Evolutionary conservation across 2,888 invertebrate genomes (phyloP).

Genomic region (Syritta pipiens): DNA sequence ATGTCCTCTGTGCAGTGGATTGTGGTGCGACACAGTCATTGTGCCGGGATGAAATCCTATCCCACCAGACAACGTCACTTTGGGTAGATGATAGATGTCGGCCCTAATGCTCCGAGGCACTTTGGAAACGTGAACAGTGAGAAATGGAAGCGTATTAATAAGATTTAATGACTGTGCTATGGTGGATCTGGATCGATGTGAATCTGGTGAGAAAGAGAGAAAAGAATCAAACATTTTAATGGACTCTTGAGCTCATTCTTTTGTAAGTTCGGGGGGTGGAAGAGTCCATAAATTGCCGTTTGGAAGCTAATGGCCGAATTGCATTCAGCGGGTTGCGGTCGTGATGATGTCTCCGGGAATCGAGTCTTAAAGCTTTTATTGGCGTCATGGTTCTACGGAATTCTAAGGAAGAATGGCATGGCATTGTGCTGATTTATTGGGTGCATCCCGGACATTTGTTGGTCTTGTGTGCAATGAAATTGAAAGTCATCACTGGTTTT

Average conservation of each 20-base stretch:
- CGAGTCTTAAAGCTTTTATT: too few species aligned
- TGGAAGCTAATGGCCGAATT: neutral
- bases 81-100: conserved; percentile 50
- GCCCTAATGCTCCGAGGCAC: conserved; percentile 50
- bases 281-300: conserved; percentile 7
- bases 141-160: conserved; percentile 56
- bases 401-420: too few species aligned
- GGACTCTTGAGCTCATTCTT: conserved; percentile 32
- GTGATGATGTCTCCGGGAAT: too few species aligned
- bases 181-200: conserved; percentile 39
- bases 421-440: too few species aligned
- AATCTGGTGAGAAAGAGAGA: neutral
- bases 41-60: conserved; percentile 25
- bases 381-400: too few species aligned
- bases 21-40: conserved; percentile 30
- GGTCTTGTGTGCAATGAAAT: too few species aligned
- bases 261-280: neutral
- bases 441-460: too few species aligned
- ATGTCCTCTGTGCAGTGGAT: conserved; percentile 38
- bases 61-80: conserved; percentile 41
- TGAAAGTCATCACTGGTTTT: too few species aligned
- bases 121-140: conserved; percentile 37
- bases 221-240: conserved; percentile 34
- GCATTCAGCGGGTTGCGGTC: too few species aligned
- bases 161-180: conserved; percentile 53